Evolutionary conservation across 2,888 invertebrate species (phyloP).

Genomic region (Plemyria rubiginata): DNA sequence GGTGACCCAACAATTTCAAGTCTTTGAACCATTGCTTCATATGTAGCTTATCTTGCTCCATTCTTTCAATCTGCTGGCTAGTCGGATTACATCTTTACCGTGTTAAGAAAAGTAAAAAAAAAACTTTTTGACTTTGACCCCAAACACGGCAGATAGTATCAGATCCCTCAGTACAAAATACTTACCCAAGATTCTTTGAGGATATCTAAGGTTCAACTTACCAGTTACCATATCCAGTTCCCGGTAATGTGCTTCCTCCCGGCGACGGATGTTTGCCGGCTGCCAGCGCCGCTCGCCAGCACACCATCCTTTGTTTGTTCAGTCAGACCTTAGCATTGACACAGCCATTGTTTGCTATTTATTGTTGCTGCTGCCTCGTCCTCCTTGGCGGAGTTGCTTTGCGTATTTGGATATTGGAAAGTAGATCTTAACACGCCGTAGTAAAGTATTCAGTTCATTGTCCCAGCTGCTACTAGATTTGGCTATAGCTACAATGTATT

Average conservation of each 20-base stretch:
- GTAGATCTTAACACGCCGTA: conserved; percentile 1
- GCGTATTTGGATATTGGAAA: conserved; percentile 8
- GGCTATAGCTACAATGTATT: not conserved
- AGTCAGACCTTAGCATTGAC: conserved; percentile 32
- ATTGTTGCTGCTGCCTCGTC: conserved; percentile 26
- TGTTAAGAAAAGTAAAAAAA: too few relatives aligned
- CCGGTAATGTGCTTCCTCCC: conserved; percentile 27
- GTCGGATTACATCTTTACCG: too few relatives aligned
- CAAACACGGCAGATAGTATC: too few relatives aligned
- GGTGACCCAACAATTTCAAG: too few relatives aligned
- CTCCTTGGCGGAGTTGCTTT: conserved; percentile 8
- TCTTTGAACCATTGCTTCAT: not conserved
- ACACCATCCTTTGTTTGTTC: conserved; percentile 33
- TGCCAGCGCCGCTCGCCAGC: conserved; percentile 19
- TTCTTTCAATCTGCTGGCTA: not conserved
- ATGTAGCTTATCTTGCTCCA: not conserved
- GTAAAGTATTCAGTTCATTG: conserved; percentile 8
- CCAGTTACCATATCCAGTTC: conserved; percentile 17
- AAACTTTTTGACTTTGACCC: too few relatives aligned
- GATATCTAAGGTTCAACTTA: not conserved
- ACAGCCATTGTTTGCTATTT: conserved; percentile 32
- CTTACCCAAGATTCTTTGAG: too few relatives aligned
- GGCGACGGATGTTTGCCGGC: conserved; percentile 40
- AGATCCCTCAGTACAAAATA: too few relatives aligned
- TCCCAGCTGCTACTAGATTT: not conserved